Conservation (phyloP, 2,888 invertebrate genomes). For the Stenodema calcarata region DNA sequence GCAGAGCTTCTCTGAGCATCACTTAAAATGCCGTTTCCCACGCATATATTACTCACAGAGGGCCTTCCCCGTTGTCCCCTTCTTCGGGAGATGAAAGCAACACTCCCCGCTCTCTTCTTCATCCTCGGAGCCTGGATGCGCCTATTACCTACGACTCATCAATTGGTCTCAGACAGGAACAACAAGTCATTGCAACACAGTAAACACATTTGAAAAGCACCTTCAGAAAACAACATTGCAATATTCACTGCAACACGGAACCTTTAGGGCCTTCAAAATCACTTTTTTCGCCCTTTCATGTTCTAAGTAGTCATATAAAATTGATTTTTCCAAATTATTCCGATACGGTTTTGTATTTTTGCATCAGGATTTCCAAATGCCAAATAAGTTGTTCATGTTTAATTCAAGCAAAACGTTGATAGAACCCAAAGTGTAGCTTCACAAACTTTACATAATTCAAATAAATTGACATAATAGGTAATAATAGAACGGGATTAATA, state of each 20-base stretch:
- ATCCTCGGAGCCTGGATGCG: background rate
- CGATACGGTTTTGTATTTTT: no score
- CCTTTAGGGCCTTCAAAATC: background rate
- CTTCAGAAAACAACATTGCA: background rate
- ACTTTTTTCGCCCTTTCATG: no score
- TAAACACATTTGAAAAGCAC: background rate
- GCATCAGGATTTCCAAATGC: no score
- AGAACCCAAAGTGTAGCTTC: no score
- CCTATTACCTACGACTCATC: constrained; percentile 27
- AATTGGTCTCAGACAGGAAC: constrained; percentile 32
- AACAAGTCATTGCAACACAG: constrained; percentile 10
- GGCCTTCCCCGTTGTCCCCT: background rate
- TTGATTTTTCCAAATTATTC: no score
- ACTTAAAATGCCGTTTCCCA: constrained; percentile 44
- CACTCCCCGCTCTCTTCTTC: background rate
- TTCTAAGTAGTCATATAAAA: no score
- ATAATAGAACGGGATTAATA: no score
- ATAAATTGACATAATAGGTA: no score
- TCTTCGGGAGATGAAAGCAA: constrained; percentile 20
- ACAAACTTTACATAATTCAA: no score
- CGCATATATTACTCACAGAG: constrained; percentile 36
- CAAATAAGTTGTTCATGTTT: no score
- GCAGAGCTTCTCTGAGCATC: constrained; percentile 1
- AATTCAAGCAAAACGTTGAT: no score
- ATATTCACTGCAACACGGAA: background rate